Base-by-base conservation (phyloP, 2,797 vertebrate genomes). In the Sebastes jordani region DNA sequence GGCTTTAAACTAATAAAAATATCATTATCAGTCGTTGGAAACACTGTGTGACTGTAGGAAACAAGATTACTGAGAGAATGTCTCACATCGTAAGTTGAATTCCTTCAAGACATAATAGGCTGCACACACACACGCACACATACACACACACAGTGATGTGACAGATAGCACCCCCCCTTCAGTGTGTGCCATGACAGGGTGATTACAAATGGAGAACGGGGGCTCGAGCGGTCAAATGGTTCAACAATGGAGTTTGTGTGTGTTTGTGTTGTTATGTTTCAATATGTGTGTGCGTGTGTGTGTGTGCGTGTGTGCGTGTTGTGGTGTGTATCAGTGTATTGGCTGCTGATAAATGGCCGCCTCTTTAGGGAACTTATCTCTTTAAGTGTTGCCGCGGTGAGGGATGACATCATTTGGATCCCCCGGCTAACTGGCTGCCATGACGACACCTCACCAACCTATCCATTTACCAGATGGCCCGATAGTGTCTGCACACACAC, bases 361-460 rank as follows among this genome's bases (percentile, higher is more conserved):
- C 98, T 99, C 97, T 98, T 99, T 98, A 99, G 97, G 96, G 98
- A 97, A 98, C 98, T 99, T 99, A 99, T 99, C 98, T 98, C 97
- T 97, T 96, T 96, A 97, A 97, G 97, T 97, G 97, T 97, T 95
- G 96, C 96, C 90, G 96, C 95, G 34, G 97, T 99, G 98, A 99
- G 97, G 96, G 97, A 99, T 99, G 97, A 98, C 97, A 97, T 98
- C 98, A 98, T 99, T 99, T 99, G 98, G 98, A 98, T 90, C 91
- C 92, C 85, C 97, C 96, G 96, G 96, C 95, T 97, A 97, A 98
- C 97, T 97, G 97, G 97, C 97, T 96, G 97, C 92, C 92, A 94
- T 93, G 97, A 97, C 97, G 95, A 97, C 92, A 93, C 92, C 90
- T 91, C 89, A 97, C 97, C 97, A 96, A 97, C 97, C 97, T 96